Evolutionary conservation across 2,888 invertebrate species (phyloP), one percentile per base, ranked within the genome.

Genomic region (Hirtodrosophila alboralis): DNA sequence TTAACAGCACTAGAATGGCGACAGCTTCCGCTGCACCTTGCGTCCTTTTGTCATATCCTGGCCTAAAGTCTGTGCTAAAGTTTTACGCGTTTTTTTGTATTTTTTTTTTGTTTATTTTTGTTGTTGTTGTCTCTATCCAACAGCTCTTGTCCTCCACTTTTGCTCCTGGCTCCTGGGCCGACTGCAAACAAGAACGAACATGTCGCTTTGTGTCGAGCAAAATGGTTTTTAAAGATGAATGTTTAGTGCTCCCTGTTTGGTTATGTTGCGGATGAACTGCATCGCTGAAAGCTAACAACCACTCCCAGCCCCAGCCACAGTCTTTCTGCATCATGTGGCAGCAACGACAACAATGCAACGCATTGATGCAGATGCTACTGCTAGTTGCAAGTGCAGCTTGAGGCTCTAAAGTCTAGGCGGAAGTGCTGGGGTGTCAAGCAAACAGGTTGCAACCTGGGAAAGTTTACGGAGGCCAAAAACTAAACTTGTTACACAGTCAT

Each of bases 211-310:
- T 79, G 84, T 72, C 56, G 69, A 43, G 44, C 62, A 72, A 75
- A 79, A 85, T 84, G 86, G 52, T 79, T 85, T 83, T 67, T 69
- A 69, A 83, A 79, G 79, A 63, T 62, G 73, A 75, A 83, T 83
- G 84, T 66, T 79, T 83, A 79, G 61, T 58, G 65, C 62, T 60
- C 60, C 57, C 52, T 26, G 40, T 54, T 57, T 49, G 67, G 40
- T 45, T 41, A 48, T 44, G 38, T 37, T 48, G 48, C 41, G 53
- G 40, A 56, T 66, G 47, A 48, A 52, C 66, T 59, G 54, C 61
- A 47, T 33, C n/a, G 38, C 16, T 18, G 45, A 23, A 23, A 23
- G 23, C 23, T 23, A 23, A 23, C 37, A 26, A 2, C 10, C 21
- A n/a, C n/a, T 37, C 27, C 27, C 30, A 18, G 27, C n/a, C 51